Percentiles rank a stretch among this genome's conserved stretches.
phyloP scores from a whole-genome alignment of 2,113 vertebrate genomes.

The Corvus moneduloides region DNA sequence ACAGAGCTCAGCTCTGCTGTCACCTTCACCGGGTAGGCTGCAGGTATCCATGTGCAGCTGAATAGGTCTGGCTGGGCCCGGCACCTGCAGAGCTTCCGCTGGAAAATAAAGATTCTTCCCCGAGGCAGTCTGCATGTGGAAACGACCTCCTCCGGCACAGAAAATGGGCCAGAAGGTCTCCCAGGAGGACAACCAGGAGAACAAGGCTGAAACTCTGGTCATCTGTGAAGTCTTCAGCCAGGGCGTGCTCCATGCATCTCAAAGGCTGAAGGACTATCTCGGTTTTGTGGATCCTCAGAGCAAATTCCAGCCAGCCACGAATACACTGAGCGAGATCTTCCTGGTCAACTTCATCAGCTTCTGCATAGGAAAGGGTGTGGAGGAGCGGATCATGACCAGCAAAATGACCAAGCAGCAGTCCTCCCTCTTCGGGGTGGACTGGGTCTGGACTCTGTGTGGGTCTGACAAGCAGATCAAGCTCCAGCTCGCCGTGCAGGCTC shows the following conservation, averaged over 20 bases:
- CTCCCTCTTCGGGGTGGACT: constrained; percentile 43
- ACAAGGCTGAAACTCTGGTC: not conserved
- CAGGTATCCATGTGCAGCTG: not conserved
- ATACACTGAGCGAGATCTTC: constrained; percentile 58
- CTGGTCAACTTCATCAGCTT: constrained; percentile 65
- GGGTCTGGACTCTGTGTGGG: constrained; percentile 65
- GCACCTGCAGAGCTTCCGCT: not conserved
- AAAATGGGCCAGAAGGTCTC: constrained; percentile 66
- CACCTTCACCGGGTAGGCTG: not conserved
- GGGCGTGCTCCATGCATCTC: constrained; percentile 23
- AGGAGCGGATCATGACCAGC: constrained; percentile 38
- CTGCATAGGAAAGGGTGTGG: constrained; percentile 47
- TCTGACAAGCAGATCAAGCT: constrained; percentile 41
- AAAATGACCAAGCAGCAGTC: constrained; percentile 69
- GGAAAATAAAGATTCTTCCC: not conserved
- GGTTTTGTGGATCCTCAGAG: constrained; percentile 65
- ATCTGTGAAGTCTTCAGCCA: constrained; percentile 56
- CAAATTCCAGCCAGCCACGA: constrained; percentile 31
- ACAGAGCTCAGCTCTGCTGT: not conserved
- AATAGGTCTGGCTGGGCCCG: not conserved
- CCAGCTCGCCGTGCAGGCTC: constrained; percentile 46
- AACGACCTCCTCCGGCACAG: not conserved
- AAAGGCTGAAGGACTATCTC: constrained; percentile 63
- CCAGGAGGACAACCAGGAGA: not conserved
- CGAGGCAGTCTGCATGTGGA: not conserved